phyloP scores from a whole-genome alignment of 2,888 invertebrate genomes.

The Epistrophe eligans region DNA sequence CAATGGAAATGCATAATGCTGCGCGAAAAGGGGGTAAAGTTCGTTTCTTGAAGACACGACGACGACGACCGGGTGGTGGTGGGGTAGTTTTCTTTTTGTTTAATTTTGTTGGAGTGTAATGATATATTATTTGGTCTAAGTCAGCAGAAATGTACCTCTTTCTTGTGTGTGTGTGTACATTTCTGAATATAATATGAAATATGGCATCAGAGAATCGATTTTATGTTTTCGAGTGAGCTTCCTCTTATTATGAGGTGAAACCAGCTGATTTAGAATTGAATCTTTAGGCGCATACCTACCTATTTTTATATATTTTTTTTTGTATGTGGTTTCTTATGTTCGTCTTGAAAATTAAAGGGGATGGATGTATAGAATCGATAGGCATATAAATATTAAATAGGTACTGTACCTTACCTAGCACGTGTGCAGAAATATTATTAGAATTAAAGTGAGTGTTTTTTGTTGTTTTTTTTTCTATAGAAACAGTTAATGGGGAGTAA shows the following conservation, averaged over 20 bases:
- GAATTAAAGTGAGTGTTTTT: conserved; percentile 12
- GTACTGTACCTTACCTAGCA: conserved; percentile 29
- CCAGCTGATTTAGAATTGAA: conserved; percentile 69
- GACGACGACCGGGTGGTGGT: not conserved
- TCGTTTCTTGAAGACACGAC: not conserved
- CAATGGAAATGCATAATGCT: conserved; percentile 70
- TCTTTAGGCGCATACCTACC: conserved; percentile 44
- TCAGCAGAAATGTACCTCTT: conserved; percentile 40
- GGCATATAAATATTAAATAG: conserved; percentile 53
- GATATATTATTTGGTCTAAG: conserved; percentile 16
- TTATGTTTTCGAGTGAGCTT: conserved; percentile 53
- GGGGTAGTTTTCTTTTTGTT: not conserved
- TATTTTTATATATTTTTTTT: not conserved
- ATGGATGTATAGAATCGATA: conserved; percentile 31
- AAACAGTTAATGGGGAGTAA: not conserved
- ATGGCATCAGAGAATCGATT: conserved; percentile 71
- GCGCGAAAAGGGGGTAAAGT: conserved; percentile 63
- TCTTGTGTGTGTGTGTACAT: conserved; percentile 41
- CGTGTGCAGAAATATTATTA: conserved; percentile 54
- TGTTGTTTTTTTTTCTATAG: conserved; percentile 26
- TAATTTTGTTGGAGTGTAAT: not conserved
- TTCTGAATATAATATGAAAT: conserved; percentile 37
- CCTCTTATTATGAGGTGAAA: conserved; percentile 32
- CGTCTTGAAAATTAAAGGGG: conserved; percentile 67
- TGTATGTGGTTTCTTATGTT: conserved; percentile 9